Evolutionary conservation across 2,797 vertebrate genomes (phyloP).

Genomic region (Onychomys torridus): DNA sequence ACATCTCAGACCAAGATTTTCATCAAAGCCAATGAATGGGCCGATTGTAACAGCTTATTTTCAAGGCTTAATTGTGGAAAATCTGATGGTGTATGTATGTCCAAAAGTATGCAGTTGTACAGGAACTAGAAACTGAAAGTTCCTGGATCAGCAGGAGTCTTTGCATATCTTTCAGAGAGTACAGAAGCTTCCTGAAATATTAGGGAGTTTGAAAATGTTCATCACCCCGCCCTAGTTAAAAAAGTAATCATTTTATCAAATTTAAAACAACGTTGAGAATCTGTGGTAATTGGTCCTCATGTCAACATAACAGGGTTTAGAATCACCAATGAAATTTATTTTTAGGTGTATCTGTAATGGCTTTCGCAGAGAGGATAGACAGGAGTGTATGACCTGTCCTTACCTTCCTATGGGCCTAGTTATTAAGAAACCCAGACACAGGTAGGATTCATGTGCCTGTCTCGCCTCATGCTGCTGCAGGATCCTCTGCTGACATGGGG

Average conservation of each 20-base stretch:
- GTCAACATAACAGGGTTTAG: background rate
- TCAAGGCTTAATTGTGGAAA: background rate
- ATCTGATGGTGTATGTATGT: background rate
- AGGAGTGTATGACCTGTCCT: background rate
- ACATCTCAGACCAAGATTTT: constrained; percentile 30
- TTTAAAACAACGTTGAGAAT: background rate
- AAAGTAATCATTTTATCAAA: background rate
- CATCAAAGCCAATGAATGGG: background rate
- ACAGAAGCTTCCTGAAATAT: background rate
- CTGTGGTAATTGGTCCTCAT: background rate
- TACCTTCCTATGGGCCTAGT: background rate
- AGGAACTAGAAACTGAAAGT: background rate
- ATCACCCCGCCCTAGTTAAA: background rate
- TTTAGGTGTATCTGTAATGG: background rate
- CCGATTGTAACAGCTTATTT: constrained; percentile 19
- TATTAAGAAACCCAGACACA: background rate
- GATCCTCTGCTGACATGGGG: background rate
- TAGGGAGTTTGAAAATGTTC: background rate
- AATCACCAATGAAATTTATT: background rate
- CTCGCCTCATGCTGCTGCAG: background rate
- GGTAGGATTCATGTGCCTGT: background rate
- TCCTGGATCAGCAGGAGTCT: background rate
- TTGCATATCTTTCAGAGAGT: background rate
- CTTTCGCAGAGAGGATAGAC: background rate
- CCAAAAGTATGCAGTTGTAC: background rate